Base-by-base conservation (phyloP, 2,797 vertebrate species). In the Crenuchus spilurus region DNA sequence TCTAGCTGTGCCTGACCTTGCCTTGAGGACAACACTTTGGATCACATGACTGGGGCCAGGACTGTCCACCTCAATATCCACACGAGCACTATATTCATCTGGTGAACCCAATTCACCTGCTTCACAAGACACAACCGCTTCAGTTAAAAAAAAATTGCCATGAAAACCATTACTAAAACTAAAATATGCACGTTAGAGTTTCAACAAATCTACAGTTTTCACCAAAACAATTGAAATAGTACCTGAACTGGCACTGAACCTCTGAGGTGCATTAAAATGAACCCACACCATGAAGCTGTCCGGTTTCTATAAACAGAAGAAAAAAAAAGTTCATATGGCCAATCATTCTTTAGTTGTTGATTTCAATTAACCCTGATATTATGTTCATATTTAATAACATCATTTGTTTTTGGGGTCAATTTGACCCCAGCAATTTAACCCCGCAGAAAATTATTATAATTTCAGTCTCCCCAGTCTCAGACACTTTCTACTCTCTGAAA, bases 1-100 rank as follows among this genome's bases (percentile, higher is more conserved):
- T 82, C 95, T 94, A 3, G 95, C 95, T 63, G 87, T 93, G 79
- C 98, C 98, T 80, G 92, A 92, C 85, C 95, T 92, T 70, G 95
- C 97, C 85, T 84, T 90, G 55, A 99, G 89, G 8, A 84, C 85
- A 85, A 99, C 76, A 81, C 94, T 97, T 77, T 83, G 90, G 82
- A 99, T 95, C 37, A 96, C 89, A 74, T 90, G 92, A 80, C 92
- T 93, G 6, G 94, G 94, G 66, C 95, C 95, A 24, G 96, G 95
- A 79, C 93, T 95, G 85, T 99, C 97, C 77, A 99, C 86, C 89
- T 99, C 97, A 35, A 99, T 83, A 74, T 98, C 96, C 68, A 99
- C 90, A 73, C 94, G 94, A 70, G 94, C 98, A 49, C 84, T 77
- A 84, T 94, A 96, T 51, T 96, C 95, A 80, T 99, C 95, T 0